These are phyloP conservation scores for Coecobrya sp. DNA, from an alignment of 2,888 invertebrate species.

Conservation along the genomic window DNA sequence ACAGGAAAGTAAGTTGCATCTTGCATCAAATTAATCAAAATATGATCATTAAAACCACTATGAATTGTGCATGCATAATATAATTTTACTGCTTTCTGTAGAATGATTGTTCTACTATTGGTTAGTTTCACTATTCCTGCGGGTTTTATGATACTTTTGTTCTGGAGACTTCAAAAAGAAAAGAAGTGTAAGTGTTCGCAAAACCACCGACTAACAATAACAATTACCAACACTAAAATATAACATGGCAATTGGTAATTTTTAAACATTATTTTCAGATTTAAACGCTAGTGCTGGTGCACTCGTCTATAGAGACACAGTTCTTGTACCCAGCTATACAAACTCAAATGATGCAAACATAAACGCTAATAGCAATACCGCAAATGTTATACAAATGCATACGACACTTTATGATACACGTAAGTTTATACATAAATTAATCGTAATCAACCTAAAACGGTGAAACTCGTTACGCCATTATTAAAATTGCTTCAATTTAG, in stretches of 20 bases:
- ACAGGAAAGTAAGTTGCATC: too few species aligned
- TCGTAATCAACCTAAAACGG: too few species aligned
- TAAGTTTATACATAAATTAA: constrained; percentile 35
- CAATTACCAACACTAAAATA: too few species aligned
- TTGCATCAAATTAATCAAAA: too few species aligned
- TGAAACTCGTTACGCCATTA: too few species aligned
- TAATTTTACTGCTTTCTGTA: not conserved
- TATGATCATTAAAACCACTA: too few species aligned
- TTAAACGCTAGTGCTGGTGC: constrained; percentile 50
- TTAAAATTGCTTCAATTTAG: too few species aligned
- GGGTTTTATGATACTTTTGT: constrained; percentile 53
- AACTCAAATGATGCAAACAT: not conserved
- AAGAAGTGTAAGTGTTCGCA: constrained; percentile 67
- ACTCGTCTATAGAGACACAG: constrained; percentile 56
- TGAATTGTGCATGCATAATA: too few species aligned
- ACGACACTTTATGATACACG: constrained; percentile 53
- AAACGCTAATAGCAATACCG: not conserved
- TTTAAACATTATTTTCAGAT: constrained; percentile 52
- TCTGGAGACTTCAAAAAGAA: constrained; percentile 67
- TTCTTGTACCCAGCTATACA: constrained; percentile 54
- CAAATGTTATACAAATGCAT: constrained; percentile 54
- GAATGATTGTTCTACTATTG: constrained; percentile 5
- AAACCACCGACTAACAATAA: too few species aligned
- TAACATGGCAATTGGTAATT: too few species aligned
- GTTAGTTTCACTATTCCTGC: constrained; percentile 62